Percentiles rank a stretch among this genome's conserved stretches.
Evolutionary conservation across 2,797 vertebrate species (phyloP).

Genomic region (Caiman crocodilus): DNA sequence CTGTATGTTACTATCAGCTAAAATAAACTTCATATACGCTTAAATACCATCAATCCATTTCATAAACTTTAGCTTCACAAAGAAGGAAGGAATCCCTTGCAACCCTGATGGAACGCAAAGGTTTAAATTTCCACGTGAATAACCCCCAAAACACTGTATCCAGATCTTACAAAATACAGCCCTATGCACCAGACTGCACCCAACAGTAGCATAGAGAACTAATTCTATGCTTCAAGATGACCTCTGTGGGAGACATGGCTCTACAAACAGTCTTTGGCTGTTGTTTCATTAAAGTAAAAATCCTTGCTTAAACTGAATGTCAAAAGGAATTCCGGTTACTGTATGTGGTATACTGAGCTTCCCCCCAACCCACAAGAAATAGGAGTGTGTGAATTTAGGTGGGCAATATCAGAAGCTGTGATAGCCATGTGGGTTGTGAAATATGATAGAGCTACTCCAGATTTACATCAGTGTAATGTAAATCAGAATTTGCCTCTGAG

Average conservation of each 20-base stretch:
- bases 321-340: neutral
- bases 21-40: neutral
- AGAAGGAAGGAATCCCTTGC: neutral
- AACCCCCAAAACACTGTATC: neutral
- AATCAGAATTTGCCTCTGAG: neutral
- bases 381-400: neutral
- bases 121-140: neutral
- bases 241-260: neutral
- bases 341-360: neutral
- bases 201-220: neutral
- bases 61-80: conserved; percentile 4
- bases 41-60: neutral
- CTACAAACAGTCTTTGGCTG: neutral
- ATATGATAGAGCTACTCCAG: neutral
- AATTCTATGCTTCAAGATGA: neutral
- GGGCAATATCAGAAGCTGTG: neutral
- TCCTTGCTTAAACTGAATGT: neutral
- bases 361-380: neutral
- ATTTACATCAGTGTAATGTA: neutral
- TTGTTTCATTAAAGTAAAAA: conserved; percentile 20
- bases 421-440: fast-evolving
- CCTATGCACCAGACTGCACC: neutral
- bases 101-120: conserved; percentile 21
- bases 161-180: neutral
- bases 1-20: neutral